Percentiles rank a stretch among this genome's conserved stretches.
Conservation (phyloP, 2,797 vertebrate genomes). For the Enteromius unitaeniatus region DNA sequence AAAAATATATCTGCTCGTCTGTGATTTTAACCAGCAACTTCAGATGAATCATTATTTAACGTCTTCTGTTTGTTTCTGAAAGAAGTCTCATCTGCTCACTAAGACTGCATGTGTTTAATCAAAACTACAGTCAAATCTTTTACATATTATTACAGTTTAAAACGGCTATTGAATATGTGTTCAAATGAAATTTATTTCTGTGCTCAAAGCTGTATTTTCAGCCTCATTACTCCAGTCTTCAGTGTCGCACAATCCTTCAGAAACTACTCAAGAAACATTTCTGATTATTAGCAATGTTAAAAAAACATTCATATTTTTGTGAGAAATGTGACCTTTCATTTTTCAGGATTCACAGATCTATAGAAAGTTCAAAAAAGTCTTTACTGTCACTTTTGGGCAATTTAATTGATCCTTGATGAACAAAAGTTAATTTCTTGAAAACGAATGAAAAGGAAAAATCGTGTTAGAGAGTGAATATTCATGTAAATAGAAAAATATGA, state of each 20-base stretch:
- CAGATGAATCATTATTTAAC: neutral
- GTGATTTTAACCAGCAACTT: neutral
- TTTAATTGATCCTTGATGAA: neutral
- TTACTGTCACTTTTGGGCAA: neutral
- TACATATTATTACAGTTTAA: neutral
- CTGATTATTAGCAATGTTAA: neutral
- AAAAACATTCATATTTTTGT: neutral
- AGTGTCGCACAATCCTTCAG: neutral
- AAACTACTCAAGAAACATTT: neutral
- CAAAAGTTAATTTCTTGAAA: neutral
- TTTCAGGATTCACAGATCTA: neutral
- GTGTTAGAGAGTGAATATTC: neutral
- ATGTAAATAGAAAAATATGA: neutral
- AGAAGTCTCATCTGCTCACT: neutral
- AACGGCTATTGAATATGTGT: accelerated
- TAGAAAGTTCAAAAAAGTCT: neutral
- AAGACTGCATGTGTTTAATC: neutral
- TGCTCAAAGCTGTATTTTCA: neutral
- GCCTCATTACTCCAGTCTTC: neutral
- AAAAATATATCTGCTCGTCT: neutral
- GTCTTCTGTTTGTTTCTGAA: neutral
- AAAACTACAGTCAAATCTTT: neutral
- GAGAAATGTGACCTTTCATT: accelerated
- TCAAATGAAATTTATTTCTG: neutral
- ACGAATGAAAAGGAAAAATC: neutral